Evolutionary conservation across 1,140 invertebrate species (phyloP).

Genomic region (Neocloeon triangulifer): DNA sequence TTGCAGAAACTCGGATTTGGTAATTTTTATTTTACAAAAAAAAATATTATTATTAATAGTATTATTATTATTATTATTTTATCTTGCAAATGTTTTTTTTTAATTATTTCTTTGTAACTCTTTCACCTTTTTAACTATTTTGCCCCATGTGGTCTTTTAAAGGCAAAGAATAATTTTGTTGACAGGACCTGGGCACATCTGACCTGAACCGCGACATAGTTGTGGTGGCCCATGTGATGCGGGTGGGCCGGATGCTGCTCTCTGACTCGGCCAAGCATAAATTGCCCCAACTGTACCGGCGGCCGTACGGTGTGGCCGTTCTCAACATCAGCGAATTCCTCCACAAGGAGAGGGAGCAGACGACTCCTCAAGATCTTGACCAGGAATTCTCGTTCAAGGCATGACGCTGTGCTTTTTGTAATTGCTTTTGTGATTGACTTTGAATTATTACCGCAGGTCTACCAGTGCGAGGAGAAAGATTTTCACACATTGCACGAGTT

Average conservation of each 20-base stretch:
- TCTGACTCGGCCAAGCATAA: constrained; percentile 52
- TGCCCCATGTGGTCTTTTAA: too few species aligned
- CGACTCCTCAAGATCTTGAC: too few species aligned
- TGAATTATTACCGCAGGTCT: constrained; percentile 55
- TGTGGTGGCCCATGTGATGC: constrained; percentile 68
- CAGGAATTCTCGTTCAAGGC: too few species aligned
- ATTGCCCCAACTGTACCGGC: constrained; percentile 30
- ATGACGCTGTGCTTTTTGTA: too few species aligned
- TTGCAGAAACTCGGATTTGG: not conserved
- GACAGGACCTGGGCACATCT: constrained; percentile 45
- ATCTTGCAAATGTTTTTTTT: too few species aligned
- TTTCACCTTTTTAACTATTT: too few species aligned
- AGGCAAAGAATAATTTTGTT: too few species aligned
- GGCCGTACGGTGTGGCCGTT: constrained; percentile 69
- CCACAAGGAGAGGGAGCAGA: too few species aligned
- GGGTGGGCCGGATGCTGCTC: constrained; percentile 66
- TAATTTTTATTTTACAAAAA: too few species aligned
- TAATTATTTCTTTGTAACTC: constrained; percentile 10
- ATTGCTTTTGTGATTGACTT: too few species aligned
- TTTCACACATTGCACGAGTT: constrained; percentile 74
- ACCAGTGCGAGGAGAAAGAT: constrained; percentile 74
- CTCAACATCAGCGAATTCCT: constrained; percentile 25
- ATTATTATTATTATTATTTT: too few species aligned
- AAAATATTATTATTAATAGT: too few species aligned
- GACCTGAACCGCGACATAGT: constrained; percentile 64